Base-by-base conservation (phyloP, 1,140 invertebrate species). In the Drosophila carrolli region DNA sequence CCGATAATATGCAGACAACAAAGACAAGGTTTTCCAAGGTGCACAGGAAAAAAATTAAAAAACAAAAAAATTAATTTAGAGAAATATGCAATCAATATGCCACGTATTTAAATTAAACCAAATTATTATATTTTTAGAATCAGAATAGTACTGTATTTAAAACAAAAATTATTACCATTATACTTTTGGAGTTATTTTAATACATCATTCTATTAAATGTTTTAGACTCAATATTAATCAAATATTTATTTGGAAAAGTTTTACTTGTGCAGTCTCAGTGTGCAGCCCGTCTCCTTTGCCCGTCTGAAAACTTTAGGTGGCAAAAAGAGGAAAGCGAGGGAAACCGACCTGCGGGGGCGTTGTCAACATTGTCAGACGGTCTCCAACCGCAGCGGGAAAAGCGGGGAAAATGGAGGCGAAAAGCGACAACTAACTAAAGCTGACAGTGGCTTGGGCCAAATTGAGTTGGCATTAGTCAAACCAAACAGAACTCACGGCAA, bases 381-480 rank as follows among this genome's bases (percentile, higher is more conserved):
- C 54, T 53, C 35, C 40, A 47, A 29, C 66, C 66, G 46, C 66
- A 68, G 57, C 23, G 23, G 48, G 23, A 61, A 61, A 40, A n/a
- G 38, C 40, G 11, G 40, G 51, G 23, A 29, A 61, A 54, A 40
- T 37, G 43, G 5, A 8, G 29, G 8, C 35, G 29, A 35, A 46
- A 46, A 58, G 40, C 56, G 56, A 10, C 41, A 58, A 58, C 55
- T 58, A 58, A 58, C 56, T 61, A 32, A 23, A 13, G n/a, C 59
- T 41, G 59, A 53, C 59, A n/a, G 47, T 6, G 59, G 48, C 35
- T 19, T 14, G 46, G 37, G 11, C 44, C 63, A 67, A 73, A 67
- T 67, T 70, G 65, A 75, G 72, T 75, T 70, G 67, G 66, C 72
- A 70, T 75, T 75, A 75, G 72, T 51, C 72, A 61, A 57, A 40